Percentiles rank a stretch among this genome's conserved stretches.
Evolutionary conservation across 2,888 invertebrate species (phyloP).

Genomic region (Cephus spinipes): DNA sequence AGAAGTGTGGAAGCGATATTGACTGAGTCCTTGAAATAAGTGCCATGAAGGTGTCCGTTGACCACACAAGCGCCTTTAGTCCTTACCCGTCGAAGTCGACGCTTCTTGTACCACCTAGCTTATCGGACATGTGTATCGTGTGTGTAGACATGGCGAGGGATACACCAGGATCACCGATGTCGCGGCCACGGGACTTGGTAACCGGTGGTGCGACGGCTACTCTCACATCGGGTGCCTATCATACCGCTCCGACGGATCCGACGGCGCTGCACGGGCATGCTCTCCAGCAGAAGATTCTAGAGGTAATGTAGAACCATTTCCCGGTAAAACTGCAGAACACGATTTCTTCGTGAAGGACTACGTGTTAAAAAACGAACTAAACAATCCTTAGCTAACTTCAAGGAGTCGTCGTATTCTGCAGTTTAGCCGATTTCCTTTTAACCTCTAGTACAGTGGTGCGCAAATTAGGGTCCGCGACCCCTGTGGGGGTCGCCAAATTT

Average conservation of each 20-base stretch:
- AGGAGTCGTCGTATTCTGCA: too few relatives aligned
- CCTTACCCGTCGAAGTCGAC: slow-evolving; percentile 33
- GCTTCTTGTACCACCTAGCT: slow-evolving; percentile 20
- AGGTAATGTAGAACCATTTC: slow-evolving; percentile 67
- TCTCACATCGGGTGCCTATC: slow-evolving; percentile 67
- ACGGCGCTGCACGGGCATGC: slow-evolving; percentile 72
- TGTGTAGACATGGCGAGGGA: slow-evolving; percentile 68
- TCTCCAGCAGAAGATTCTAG: slow-evolving; percentile 78
- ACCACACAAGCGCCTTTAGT: slow-evolving; percentile 42
- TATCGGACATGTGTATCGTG: slow-evolving; percentile 47
- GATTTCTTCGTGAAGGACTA: too few relatives aligned
- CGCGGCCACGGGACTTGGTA: slow-evolving; percentile 63
- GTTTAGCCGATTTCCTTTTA: slow-evolving; percentile 11
- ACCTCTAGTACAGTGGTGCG: neutral
- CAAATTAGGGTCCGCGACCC: too few relatives aligned
- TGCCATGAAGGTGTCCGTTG: slow-evolving; percentile 41
- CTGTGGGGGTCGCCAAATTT: too few relatives aligned
- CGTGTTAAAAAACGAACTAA: too few relatives aligned
- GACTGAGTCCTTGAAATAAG: neutral
- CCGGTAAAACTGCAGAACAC: neutral
- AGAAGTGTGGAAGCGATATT: too few relatives aligned
- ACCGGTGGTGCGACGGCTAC: slow-evolving; percentile 64
- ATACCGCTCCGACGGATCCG: slow-evolving; percentile 67
- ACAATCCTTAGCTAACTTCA: too few relatives aligned
- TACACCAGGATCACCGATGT: slow-evolving; percentile 67